Percentiles rank a stretch among this genome's conserved stretches.
Evolutionary conservation across 2,888 invertebrate genomes (phyloP).

Genomic region (Ephialtes manifestator): DNA sequence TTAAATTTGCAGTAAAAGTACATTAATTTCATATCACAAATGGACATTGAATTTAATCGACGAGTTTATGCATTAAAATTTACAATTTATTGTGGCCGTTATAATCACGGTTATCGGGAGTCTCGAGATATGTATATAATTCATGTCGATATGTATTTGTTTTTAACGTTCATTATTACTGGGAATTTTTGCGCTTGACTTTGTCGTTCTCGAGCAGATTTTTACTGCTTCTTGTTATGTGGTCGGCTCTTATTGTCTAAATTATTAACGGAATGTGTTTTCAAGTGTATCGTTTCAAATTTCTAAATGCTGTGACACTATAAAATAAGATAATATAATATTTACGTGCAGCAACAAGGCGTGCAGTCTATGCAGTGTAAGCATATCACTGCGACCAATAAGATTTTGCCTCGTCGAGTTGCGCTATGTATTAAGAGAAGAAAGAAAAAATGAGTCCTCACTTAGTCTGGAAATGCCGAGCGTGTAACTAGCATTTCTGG

Average conservation of each 20-base stretch:
- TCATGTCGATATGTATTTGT: neutral
- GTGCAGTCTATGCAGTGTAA: neutral
- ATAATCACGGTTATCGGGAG: too few species aligned
- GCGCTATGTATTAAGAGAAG: neutral
- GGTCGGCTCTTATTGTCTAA: neutral
- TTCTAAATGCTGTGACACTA: too few species aligned
- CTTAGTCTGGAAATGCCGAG: neutral
- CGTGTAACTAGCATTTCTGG: neutral
- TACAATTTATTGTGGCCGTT: too few species aligned
- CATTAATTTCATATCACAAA: too few species aligned
- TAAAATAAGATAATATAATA: neutral
- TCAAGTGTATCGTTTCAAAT: neutral
- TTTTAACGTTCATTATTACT: neutral
- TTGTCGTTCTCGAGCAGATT: neutral
- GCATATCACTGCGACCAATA: neutral
- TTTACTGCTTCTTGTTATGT: neutral
- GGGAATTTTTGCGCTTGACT: neutral
- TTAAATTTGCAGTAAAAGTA: too few species aligned
- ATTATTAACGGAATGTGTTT: conserved; percentile 2
- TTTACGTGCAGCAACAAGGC: neutral
- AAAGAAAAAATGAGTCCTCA: neutral
- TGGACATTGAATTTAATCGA: too few species aligned
- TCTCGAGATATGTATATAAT: neutral
- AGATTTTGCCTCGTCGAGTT: neutral
- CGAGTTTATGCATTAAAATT: too few species aligned